Conservation (phyloP, 2,797 vertebrate species). For the Bradypus variegatus region DNA sequence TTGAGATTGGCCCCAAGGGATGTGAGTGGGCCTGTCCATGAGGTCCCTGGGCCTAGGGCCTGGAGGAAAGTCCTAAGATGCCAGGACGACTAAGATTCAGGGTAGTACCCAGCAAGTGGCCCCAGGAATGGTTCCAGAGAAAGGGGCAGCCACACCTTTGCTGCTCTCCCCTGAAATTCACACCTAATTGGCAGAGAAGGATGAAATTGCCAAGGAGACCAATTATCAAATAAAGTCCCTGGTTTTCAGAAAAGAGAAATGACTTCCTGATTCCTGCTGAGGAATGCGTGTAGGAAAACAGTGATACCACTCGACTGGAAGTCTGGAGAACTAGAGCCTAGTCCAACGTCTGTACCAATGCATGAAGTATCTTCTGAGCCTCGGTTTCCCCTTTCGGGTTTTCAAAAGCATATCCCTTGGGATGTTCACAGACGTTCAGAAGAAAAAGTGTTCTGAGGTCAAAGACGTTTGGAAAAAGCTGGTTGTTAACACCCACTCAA, state of each 20-base stretch:
- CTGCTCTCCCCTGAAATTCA: background rate
- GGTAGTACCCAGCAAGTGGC: background rate
- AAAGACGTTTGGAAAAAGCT: background rate
- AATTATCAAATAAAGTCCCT: background rate
- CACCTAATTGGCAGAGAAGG: background rate
- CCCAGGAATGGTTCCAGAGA: background rate
- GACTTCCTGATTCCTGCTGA: background rate
- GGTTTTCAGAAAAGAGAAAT: background rate
- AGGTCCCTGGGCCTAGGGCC: background rate
- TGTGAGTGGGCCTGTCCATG: background rate
- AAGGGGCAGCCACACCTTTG: background rate
- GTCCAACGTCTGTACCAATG: background rate
- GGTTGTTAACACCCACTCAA: background rate
- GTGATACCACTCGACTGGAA: background rate
- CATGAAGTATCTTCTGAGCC: background rate
- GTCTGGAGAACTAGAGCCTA: background rate
- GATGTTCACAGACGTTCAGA: background rate
- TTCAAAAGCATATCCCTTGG: background rate
- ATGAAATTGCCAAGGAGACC: background rate
- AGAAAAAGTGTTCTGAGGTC: background rate
- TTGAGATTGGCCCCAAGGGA: background rate
- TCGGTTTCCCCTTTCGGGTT: background rate
- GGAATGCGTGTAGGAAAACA: background rate
- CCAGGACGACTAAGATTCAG: background rate
- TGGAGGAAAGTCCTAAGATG: background rate